These are phyloP conservation scores for Mungos mungo DNA, from an alignment of 2,113 vertebrate genomes.

Conservation along the genomic window DNA sequence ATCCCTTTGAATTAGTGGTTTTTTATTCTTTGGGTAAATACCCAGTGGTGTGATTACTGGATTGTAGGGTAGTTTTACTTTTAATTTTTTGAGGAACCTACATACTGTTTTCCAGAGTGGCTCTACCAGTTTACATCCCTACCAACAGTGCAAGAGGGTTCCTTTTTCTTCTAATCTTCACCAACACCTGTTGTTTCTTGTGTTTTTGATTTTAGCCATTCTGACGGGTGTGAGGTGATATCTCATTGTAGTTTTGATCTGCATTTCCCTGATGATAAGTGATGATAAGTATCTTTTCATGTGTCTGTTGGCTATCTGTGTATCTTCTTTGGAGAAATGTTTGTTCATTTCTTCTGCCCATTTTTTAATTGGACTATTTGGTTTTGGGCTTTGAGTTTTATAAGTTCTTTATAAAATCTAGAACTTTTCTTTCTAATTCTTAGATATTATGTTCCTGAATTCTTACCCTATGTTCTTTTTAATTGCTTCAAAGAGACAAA, in stretches of 20 bases:
- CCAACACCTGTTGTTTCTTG: neutral
- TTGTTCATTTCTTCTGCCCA: neutral
- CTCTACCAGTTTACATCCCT: neutral
- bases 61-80: neutral
- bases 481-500: slow-evolving; percentile 16
- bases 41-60: neutral
- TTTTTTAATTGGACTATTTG: neutral
- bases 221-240: neutral
- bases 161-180: neutral
- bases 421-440: neutral
- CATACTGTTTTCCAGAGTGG: neutral
- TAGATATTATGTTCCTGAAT: neutral
- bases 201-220: neutral
- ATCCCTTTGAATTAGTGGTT: neutral
- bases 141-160: neutral
- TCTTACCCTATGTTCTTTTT: neutral
- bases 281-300: neutral
- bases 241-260: neutral
- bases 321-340: neutral
- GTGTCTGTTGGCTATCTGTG: neutral
- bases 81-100: neutral
- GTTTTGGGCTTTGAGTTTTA: neutral
- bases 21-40: neutral
- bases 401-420: neutral
- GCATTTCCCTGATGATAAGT: neutral